These are phyloP conservation scores for Melanerpes aurifrons DNA, from an alignment of 2,113 vertebrate species.

Conservation along the genomic window DNA sequence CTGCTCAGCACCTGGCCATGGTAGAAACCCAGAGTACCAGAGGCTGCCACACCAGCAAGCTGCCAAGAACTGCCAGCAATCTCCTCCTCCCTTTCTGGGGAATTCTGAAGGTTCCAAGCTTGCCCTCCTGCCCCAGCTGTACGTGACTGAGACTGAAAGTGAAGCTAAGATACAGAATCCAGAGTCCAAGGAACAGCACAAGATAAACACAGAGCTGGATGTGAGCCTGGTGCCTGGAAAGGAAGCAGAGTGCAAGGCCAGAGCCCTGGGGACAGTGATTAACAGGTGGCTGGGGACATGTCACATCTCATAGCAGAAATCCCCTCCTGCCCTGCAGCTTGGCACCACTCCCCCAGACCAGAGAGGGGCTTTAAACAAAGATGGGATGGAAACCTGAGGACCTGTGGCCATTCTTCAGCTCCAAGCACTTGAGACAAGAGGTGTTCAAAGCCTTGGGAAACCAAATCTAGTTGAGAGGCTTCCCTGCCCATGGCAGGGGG, in stretches of 20 bases:
- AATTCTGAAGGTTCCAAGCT: neutral
- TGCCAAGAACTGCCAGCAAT: neutral
- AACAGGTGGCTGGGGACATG: constrained; percentile 24
- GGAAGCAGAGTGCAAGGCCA: neutral
- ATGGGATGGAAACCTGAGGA: neutral
- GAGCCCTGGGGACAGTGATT: neutral
- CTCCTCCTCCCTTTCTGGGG: neutral
- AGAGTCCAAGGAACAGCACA: neutral
- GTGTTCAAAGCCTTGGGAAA: no score
- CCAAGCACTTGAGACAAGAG: neutral
- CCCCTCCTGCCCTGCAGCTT: neutral
- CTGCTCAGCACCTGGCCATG: neutral
- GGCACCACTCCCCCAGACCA: neutral
- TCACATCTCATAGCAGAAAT: neutral
- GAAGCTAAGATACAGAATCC: neutral
- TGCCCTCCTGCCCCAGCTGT: neutral
- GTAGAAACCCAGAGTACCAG: accelerated
- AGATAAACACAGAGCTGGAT: neutral
- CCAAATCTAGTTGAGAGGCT: no score
- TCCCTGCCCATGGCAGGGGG: no score
- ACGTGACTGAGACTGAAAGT: neutral
- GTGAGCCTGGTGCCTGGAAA: neutral
- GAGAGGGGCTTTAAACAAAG: neutral
- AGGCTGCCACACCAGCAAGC: neutral
- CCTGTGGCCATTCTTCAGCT: neutral